phyloP scores from a whole-genome alignment of 2,113 vertebrate genomes.

The Todiramphus saurophagus region DNA sequence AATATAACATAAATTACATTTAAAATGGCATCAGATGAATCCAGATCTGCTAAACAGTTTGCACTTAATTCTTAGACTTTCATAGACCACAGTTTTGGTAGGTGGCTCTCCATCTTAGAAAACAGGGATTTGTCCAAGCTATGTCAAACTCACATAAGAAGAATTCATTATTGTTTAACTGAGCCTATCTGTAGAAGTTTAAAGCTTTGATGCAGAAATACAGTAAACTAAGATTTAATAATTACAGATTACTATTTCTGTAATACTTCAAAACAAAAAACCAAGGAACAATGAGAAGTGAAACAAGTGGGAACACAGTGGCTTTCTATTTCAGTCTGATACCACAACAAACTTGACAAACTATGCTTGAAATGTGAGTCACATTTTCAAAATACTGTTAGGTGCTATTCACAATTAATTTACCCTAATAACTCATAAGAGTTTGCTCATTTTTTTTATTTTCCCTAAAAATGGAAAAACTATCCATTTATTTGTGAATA shows the following conservation, averaged over 20 bases:
- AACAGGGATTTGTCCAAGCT: neutral
- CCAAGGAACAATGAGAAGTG: neutral
- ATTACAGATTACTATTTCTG: neutral
- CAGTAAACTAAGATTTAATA: neutral
- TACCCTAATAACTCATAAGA: neutral
- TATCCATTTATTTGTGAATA: neutral
- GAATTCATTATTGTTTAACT: neutral
- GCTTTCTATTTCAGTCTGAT: neutral
- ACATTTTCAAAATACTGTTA: neutral
- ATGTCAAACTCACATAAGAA: neutral
- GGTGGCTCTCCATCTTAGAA: neutral
- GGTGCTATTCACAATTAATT: neutral
- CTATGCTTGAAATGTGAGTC: neutral
- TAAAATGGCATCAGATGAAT: neutral
- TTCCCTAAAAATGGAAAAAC: neutral
- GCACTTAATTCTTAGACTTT: neutral
- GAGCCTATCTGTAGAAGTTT: neutral
- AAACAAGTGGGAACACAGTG: neutral
- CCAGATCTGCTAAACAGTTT: neutral
- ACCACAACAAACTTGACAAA: neutral
- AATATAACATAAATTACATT: neutral
- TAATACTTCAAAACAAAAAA: neutral
- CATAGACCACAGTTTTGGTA: neutral
- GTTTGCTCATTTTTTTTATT: neutral
- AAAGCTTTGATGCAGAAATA: neutral